Base-by-base conservation (phyloP, 2,888 invertebrate genomes). In the Agrotis segetum region DNA sequence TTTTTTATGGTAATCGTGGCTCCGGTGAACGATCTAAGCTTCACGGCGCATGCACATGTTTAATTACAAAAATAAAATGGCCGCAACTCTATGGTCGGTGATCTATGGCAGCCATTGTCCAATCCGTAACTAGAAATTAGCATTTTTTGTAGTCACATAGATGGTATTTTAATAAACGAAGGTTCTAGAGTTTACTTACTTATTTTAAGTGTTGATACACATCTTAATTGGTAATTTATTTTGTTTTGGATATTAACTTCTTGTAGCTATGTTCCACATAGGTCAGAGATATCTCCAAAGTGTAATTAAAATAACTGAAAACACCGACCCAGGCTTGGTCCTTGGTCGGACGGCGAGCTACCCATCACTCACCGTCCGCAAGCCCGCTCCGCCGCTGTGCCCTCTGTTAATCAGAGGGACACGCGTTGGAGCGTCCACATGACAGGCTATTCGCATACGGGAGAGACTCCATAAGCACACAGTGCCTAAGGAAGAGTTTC, bases 11-110 rank as follows among this genome's bases (percentile, higher is more conserved):
- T 70, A 80, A 84, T 84, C 71, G 80, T 88, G 88, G 88, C 88
- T 59, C 65, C 80, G 84, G 81, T 84, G 82, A 88, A 89, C 83
- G 89, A 88, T 89, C 92, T 88, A 67, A 63, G 79, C 84, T 90
- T 92, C 94, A 94, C 94, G 94, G 92, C 72, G 82, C 71, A 76
- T 91, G 94, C 86, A 84, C 93, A 90, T 82, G 81, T 84, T 90
- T 93, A 93, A 94, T 94, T 94, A 91, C 90, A 88, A 81, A 88
- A 87, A 86, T 87, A 85, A 82, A 80, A 82, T 79, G 80, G 77
- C 83, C 81, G 83, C 58, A 53, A 24, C 53, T 76, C 75, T 68
- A 58, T 75, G 70, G 47, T 55, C 63, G 63, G 92, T 93, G 92
- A 91, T 86, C 87, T 94, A 94, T 94, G 94, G 87, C 77, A 80